phyloP scores from a whole-genome alignment of 2,888 invertebrate species.

The Philonicus albiceps region DNA sequence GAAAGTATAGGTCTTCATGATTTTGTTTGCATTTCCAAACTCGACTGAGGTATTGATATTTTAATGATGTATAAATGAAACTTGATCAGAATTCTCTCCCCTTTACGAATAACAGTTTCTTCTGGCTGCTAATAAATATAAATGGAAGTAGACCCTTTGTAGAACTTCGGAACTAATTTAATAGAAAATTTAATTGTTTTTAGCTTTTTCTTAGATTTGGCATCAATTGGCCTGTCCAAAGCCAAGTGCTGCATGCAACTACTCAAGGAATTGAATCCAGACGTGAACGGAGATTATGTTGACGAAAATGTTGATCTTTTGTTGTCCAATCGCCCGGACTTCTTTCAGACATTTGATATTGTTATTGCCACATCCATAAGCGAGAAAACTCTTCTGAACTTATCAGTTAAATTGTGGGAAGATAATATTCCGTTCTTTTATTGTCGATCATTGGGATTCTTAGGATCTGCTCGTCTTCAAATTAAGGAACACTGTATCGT shows the following conservation, averaged over 20 bases:
- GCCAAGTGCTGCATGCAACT: slow-evolving; percentile 84
- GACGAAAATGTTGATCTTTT: slow-evolving; percentile 89
- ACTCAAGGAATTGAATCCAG: slow-evolving; percentile 88
- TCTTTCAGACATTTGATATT: slow-evolving; percentile 86
- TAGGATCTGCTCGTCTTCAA: slow-evolving; percentile 90
- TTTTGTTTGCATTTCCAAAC: too few species aligned
- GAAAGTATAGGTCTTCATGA: too few species aligned
- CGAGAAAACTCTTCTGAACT: slow-evolving; percentile 68
- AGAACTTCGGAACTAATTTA: background rate
- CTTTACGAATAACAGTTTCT: too few species aligned
- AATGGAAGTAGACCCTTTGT: background rate
- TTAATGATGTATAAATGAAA: too few species aligned
- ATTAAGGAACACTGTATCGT: slow-evolving; percentile 83
- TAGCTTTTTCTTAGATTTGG: slow-evolving; percentile 89
- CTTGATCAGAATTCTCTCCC: too few species aligned
- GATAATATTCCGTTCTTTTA: slow-evolving; percentile 84
- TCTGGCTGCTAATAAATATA: too few species aligned
- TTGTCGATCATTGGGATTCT: slow-evolving; percentile 89
- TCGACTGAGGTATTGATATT: too few species aligned
- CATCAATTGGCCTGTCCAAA: slow-evolving; percentile 82
- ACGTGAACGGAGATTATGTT: slow-evolving; percentile 91
- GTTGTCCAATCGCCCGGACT: slow-evolving; percentile 83
- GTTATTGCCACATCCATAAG: slow-evolving; percentile 67
- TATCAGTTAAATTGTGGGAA: slow-evolving; percentile 85
- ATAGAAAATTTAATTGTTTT: slow-evolving; percentile 35